Evolutionary conservation across 1,140 invertebrate genomes (phyloP).

Genomic region (Colletes latitarsis): DNA sequence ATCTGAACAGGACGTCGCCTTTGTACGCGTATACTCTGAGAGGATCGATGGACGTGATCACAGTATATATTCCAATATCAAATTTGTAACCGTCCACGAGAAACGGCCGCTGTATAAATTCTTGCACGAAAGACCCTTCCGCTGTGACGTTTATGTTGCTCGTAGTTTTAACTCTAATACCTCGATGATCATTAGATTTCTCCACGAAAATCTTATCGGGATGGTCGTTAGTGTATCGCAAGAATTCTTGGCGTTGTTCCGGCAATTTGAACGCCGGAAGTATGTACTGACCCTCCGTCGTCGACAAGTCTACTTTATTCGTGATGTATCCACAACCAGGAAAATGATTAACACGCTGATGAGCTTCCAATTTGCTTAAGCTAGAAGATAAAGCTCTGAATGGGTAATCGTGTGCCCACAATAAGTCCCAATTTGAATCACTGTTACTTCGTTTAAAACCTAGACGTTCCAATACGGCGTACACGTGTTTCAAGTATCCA

Average conservation of each 20-base stretch:
- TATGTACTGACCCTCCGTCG: conserved; percentile 87
- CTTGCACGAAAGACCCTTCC: conserved; percentile 93
- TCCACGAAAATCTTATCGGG: conserved; percentile 91
- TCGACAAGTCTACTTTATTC: conserved; percentile 96
- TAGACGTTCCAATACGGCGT: conserved; percentile 86
- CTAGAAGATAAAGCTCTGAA: conserved; percentile 85
- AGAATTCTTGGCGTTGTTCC: conserved; percentile 86
- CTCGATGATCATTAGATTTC: conserved; percentile 96
- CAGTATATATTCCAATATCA: conserved; percentile 97
- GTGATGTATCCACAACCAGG: conserved; percentile 97
- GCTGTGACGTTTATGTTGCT: conserved; percentile 87
- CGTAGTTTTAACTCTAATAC: conserved; percentile 89
- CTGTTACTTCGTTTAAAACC: conserved; percentile 86
- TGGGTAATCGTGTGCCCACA: conserved; percentile 97
- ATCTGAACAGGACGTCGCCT: conserved; percentile 94
- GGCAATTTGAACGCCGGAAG: conserved; percentile 95
- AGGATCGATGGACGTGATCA: conserved; percentile 95
- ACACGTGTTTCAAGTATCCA: conserved; percentile 90
- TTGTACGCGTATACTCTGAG: conserved; percentile 94
- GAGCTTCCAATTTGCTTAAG: conserved; percentile 84
- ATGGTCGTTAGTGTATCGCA: conserved; percentile 86
- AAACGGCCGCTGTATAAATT: conserved; percentile 92
- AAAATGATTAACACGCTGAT: conserved; percentile 96
- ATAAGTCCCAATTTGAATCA: conserved; percentile 89
- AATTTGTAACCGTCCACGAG: conserved; percentile 95